Evolutionary conservation across 2,888 invertebrate species (phyloP).

Genomic region (Troides helena): DNA sequence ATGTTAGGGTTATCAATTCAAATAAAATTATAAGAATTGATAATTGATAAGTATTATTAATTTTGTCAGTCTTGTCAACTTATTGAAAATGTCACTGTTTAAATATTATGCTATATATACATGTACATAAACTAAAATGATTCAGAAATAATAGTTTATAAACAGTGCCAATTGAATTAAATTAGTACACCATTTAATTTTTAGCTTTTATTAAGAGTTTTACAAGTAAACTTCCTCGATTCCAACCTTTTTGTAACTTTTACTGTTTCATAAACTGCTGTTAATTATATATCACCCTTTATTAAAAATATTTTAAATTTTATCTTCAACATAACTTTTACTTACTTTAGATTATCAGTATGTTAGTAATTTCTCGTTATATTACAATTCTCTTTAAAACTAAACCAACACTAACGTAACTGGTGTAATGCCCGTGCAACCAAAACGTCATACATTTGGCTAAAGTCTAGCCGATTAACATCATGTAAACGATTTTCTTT

Average conservation of each 20-base stretch:
- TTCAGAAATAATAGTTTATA: neutral
- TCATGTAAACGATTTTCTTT: slow-evolving; percentile 52
- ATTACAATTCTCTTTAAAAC: slow-evolving; percentile 1
- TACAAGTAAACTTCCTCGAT: too few species aligned
- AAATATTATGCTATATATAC: too few species aligned
- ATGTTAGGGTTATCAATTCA: neutral
- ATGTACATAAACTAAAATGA: neutral
- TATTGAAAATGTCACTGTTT: neutral
- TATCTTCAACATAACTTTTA: neutral
- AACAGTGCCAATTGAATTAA: neutral
- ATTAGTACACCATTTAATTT: too few species aligned
- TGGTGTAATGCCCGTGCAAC: slow-evolving; percentile 19
- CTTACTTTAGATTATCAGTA: neutral
- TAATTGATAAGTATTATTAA: neutral
- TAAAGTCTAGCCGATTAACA: slow-evolving; percentile 44
- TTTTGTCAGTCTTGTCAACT: neutral
- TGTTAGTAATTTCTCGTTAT: neutral
- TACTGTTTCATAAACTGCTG: neutral
- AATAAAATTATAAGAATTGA: too few species aligned
- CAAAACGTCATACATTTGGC: slow-evolving; percentile 32
- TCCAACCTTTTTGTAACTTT: neutral
- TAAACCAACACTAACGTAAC: slow-evolving; percentile 16
- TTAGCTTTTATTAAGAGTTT: too few species aligned
- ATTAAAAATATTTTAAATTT: neutral
- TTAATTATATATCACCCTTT: too few species aligned